A percentile compares a stretch with the other conserved stretches of the same genome.
Evolutionary conservation across 2,797 vertebrate genomes (phyloP).

Genomic region (Rhynchotus rufescens): DNA sequence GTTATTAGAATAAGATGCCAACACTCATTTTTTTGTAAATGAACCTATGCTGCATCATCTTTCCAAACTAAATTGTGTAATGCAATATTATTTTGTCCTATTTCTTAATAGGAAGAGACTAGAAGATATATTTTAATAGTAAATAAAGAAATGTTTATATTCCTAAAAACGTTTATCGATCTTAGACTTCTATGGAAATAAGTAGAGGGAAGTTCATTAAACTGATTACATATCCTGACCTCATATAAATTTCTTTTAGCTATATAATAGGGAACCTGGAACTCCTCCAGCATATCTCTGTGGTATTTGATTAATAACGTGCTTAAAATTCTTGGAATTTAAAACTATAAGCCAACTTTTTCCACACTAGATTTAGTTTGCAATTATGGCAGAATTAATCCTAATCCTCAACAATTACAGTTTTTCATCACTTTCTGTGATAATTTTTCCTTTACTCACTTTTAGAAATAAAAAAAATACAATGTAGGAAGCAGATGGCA

Average conservation of each 20-base stretch:
- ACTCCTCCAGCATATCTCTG: not conserved
- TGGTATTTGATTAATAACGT: not conserved
- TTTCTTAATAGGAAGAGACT: not conserved
- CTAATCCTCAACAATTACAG: not conserved
- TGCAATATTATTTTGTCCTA: not conserved
- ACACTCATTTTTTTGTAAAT: not conserved
- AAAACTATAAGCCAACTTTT: not conserved
- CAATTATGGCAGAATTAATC: not conserved
- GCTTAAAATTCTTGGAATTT: not conserved
- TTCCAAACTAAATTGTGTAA: not conserved
- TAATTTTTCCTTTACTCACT: not conserved
- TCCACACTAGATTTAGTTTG: not conserved
- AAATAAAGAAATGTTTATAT: not conserved
- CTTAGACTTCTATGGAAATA: not conserved
- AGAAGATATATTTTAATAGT: not conserved
- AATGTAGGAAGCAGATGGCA: conserved; percentile 41
- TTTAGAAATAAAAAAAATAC: not conserved
- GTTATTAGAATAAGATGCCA: not conserved
- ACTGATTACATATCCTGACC: not conserved
- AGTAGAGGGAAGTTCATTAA: not conserved
- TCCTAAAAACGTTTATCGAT: not conserved
- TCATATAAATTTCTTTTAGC: not conserved
- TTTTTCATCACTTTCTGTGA: fast-evolving
- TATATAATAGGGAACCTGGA: not conserved
- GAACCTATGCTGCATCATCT: not conserved